Conservation (phyloP, 35 echinoderm and acorn worm genomes). For the Amphiura filiformis region DNA sequence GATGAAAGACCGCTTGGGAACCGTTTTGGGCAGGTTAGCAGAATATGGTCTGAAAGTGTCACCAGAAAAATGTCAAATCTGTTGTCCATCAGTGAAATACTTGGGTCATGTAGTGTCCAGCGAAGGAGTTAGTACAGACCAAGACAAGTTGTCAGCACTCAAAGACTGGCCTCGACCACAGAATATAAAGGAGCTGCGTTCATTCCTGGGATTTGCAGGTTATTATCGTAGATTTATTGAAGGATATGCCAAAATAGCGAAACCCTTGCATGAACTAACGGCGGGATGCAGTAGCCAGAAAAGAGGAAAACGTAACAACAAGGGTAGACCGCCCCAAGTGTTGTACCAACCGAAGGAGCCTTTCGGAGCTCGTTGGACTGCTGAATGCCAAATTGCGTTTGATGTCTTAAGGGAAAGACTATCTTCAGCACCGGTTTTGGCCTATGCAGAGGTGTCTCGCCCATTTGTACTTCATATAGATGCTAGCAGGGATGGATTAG, state of each 20-base stretch:
- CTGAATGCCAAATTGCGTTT: slow-evolving; percentile 10
- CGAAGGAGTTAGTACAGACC: slow-evolving; percentile 37
- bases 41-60: slow-evolving; percentile 54
- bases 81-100: slow-evolving; percentile 40
- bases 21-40: slow-evolving; percentile 41
- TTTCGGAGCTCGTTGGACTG: not conserved
- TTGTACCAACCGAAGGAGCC: not conserved
- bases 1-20: slow-evolving; percentile 24
- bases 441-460: slow-evolving; percentile 16
- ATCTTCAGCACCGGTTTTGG: slow-evolving; percentile 37
- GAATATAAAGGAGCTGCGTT: not conserved
- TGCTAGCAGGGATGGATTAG: slow-evolving; percentile 33
- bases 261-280: slow-evolving; percentile 34
- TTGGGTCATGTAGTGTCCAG: slow-evolving; percentile 48
- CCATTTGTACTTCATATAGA: slow-evolving; percentile 47
- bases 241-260: slow-evolving; percentile 14
- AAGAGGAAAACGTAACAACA: no score
- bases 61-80: slow-evolving; percentile 67
- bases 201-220: slow-evolving; percentile 38
- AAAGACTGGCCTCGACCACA: slow-evolving; percentile 4
- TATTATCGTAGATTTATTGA: slow-evolving; percentile 22
- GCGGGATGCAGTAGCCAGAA: not conserved
- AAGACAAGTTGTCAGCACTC: slow-evolving; percentile 16
- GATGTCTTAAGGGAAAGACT: not conserved
- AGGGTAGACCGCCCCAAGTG: no score